Conservation (phyloP, 1,140 invertebrate genomes). For the Drosophila lini region DNA sequence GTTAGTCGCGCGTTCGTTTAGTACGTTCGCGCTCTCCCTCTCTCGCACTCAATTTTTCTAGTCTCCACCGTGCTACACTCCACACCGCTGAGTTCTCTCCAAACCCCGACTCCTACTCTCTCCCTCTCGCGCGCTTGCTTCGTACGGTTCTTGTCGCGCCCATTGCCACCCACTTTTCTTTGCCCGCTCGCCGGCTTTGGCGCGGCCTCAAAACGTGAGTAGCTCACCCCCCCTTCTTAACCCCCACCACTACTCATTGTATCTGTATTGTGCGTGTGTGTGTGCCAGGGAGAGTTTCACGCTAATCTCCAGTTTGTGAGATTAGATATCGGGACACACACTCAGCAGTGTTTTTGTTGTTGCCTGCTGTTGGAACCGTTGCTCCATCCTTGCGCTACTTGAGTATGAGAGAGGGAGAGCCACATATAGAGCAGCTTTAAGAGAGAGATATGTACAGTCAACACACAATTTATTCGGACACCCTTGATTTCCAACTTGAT, state of each 20-base stretch:
- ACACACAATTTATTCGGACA: too few relatives aligned
- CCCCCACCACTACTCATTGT: background rate
- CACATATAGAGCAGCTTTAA: background rate
- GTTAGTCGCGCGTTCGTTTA: conserved; percentile 57
- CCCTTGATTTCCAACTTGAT: too few relatives aligned
- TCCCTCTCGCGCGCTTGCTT: conserved; percentile 1
- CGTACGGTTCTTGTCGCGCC: conserved; percentile 5
- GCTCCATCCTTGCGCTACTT: background rate
- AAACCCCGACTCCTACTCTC: conserved; percentile 20
- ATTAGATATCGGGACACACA: conserved; percentile 63
- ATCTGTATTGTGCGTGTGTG: background rate
- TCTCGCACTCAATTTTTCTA: conserved; percentile 15
- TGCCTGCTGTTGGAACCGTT: conserved; percentile 1
- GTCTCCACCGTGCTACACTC: conserved; percentile 7
- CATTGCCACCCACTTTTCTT: conserved; percentile 45
- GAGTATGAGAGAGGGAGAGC: background rate
- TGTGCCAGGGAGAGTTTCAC: conserved; percentile 37
- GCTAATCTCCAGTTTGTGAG: conserved; percentile 67
- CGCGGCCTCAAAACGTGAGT: conserved; percentile 61
- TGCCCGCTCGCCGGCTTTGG: conserved; percentile 55
- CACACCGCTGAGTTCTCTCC: background rate
- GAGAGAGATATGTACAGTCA: too few relatives aligned
- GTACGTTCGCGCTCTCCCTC: conserved; percentile 22
- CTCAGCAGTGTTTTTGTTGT: background rate
- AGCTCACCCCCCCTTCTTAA: background rate